phyloP scores from a whole-genome alignment of 2,888 invertebrate species.

The Branchellion lobata region DNA sequence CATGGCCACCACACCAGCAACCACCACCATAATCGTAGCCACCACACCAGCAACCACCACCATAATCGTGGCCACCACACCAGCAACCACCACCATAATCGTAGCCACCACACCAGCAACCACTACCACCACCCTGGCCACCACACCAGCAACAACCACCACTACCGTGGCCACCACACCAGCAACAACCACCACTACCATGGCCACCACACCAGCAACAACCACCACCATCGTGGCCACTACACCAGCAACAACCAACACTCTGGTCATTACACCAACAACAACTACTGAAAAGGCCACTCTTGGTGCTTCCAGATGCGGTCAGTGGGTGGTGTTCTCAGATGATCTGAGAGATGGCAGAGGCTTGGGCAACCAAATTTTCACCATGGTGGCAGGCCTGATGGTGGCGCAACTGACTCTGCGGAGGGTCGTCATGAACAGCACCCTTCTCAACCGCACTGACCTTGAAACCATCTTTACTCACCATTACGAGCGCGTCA shows the following conservation, averaged over 20 bases:
- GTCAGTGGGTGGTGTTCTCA: conserved; percentile 35
- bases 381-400: conserved; percentile 54
- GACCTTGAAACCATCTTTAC: conserved; percentile 38
- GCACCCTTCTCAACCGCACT: conserved; percentile 6
- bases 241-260: background rate
- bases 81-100: too few relatives aligned
- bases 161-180: too few relatives aligned
- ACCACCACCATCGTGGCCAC: background rate
- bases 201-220: too few relatives aligned
- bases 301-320: conserved; percentile 33
- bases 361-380: conserved; percentile 56
- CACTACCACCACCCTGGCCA: too few relatives aligned
- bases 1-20: too few relatives aligned
- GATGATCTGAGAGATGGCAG: conserved; percentile 47
- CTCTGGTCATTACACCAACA: background rate
- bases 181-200: background rate
- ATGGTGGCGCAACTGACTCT: conserved; percentile 53
- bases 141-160: too few relatives aligned
- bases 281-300: background rate
- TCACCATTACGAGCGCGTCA: conserved; percentile 28
- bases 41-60: too few relatives aligned
- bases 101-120: too few relatives aligned
- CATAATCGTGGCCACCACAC: too few relatives aligned
- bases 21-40: too few relatives aligned
- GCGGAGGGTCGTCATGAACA: conserved; percentile 52